A percentile compares a stretch with the other conserved stretches of the same genome.
Evolutionary conservation across 1,140 invertebrate species (phyloP).

Genomic region (Neuroterus valhalla): DNA sequence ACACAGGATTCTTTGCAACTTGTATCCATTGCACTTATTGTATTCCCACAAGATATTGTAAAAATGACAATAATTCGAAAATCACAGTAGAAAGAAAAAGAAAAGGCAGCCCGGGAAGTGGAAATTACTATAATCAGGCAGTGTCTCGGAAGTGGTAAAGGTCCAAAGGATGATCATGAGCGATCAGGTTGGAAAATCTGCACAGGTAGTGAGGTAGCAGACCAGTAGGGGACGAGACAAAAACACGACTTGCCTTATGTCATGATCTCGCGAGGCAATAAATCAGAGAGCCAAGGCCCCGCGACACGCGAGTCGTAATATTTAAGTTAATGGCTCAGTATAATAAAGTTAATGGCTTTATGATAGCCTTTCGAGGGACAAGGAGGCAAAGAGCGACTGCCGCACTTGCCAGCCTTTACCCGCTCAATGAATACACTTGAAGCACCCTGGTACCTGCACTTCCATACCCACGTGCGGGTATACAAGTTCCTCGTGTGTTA

Average conservation of each 20-base stretch:
- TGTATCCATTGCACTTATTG: background rate
- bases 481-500: conserved; percentile 51
- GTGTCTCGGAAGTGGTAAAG: conserved; percentile 21
- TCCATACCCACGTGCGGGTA: conserved; percentile 50
- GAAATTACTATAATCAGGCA: conserved; percentile 30
- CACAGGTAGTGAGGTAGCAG: background rate
- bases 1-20: background rate
- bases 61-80: conserved; percentile 27
- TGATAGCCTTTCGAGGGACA: conserved; percentile 70
- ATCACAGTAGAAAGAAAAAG: background rate
- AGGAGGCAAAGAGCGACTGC: conserved; percentile 46
- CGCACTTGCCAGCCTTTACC: conserved; percentile 50
- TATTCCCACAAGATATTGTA: background rate
- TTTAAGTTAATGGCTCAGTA: conserved; percentile 72
- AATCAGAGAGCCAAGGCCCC: conserved; percentile 63
- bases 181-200: conserved; percentile 20
- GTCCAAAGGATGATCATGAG: background rate
- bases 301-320: conserved; percentile 73
- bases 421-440: conserved; percentile 52
- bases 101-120: background rate
- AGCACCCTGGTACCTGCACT: conserved; percentile 40
- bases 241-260: conserved; percentile 50
- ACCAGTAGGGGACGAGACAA: conserved; percentile 30
- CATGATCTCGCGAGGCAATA: conserved; percentile 56
- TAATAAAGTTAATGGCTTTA: conserved; percentile 75